Evolutionary conservation across 2,888 invertebrate species (phyloP).

Genomic region (Nomada flava): DNA sequence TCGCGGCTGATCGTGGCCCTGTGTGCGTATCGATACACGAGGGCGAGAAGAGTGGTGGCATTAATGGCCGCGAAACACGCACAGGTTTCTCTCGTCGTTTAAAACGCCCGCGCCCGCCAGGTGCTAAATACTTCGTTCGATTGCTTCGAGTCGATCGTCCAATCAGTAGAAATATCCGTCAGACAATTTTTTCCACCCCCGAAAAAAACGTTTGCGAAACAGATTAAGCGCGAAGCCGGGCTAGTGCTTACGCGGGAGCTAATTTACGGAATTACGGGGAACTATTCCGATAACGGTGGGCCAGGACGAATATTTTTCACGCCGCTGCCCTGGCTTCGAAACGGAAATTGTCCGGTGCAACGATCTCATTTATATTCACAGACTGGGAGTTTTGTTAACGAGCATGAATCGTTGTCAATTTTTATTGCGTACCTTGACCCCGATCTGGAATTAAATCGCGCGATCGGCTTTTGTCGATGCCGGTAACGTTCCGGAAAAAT

Average conservation of each 20-base stretch:
- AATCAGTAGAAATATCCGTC: constrained; percentile 27
- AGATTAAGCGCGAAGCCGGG: neutral
- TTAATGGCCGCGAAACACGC: constrained; percentile 72
- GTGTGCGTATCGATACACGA: constrained; percentile 68
- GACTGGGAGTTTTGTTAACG: constrained; percentile 40
- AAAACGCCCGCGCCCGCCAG: constrained; percentile 12
- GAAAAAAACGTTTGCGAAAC: neutral
- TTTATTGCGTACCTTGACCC: constrained; percentile 47
- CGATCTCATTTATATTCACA: constrained; percentile 44
- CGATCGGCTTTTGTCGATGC: constrained; percentile 34
- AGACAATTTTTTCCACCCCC: constrained; percentile 24
- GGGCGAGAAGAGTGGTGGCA: constrained; percentile 56
- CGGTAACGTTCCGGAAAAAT: constrained; percentile 22
- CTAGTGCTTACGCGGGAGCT: constrained; percentile 27
- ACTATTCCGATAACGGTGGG: constrained; percentile 12
- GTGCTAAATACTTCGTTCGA: constrained; percentile 53
- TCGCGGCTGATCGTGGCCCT: constrained; percentile 44
- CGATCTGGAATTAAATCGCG: constrained; percentile 24
- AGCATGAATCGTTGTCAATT: constrained; percentile 40
- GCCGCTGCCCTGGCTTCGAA: neutral
- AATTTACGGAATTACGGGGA: constrained; percentile 40
- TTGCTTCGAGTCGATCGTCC: constrained; percentile 31
- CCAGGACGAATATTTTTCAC: neutral
- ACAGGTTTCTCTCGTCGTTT: constrained; percentile 52
- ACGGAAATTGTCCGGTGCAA: constrained; percentile 11